Evolutionary conservation across 2,113 vertebrate species (phyloP).

Genomic region (Phrynosoma blainvillii): DNA sequence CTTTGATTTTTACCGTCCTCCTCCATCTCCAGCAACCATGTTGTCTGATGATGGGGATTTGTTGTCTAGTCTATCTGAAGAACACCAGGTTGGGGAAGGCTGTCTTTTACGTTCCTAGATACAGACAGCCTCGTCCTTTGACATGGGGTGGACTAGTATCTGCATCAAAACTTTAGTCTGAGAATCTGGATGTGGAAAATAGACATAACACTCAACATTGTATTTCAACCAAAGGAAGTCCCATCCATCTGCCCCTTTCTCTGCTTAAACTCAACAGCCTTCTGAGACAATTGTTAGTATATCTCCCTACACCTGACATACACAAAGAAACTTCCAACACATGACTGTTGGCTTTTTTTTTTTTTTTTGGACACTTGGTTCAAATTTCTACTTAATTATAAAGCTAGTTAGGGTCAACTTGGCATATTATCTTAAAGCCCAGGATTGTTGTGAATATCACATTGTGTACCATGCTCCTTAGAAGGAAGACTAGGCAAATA

Average conservation of each 20-base stretch:
- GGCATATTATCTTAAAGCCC: neutral
- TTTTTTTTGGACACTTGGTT: neutral
- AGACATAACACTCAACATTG: neutral
- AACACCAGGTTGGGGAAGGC: neutral
- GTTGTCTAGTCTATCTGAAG: neutral
- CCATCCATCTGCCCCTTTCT: neutral
- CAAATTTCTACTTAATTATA: too few relatives aligned
- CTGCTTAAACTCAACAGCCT: neutral
- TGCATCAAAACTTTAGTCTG: neutral
- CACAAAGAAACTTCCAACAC: neutral
- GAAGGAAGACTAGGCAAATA: neutral
- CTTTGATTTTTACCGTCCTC: neutral
- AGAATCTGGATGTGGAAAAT: neutral
- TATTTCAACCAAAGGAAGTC: neutral
- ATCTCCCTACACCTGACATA: neutral
- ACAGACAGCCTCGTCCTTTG: neutral
- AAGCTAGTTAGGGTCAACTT: neutral
- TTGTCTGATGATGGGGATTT: neutral
- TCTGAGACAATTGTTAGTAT: neutral
- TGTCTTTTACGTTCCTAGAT: neutral
- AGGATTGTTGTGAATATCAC: neutral
- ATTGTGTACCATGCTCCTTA: neutral
- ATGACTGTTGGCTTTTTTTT: neutral
- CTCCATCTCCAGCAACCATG: neutral
- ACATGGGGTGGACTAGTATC: neutral